phyloP scores from a whole-genome alignment of 2,797 vertebrate genomes.

The Trematomus bernacchii region DNA sequence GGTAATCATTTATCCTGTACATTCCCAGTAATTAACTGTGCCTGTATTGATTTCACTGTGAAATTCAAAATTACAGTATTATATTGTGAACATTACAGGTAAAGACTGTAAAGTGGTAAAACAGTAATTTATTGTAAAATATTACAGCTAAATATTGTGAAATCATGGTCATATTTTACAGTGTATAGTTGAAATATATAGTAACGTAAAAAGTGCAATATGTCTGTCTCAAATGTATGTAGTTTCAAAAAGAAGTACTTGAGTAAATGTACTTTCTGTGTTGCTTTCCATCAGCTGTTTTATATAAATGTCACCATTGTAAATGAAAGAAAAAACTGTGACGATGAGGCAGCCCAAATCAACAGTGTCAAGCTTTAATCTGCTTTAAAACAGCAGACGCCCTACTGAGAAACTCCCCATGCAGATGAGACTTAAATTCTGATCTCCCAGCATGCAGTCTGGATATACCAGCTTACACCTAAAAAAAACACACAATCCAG shows the following conservation, averaged over 20 bases:
- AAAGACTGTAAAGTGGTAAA: too few species aligned
- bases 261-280: neutral
- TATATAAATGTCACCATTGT: neutral
- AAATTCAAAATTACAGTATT: too few species aligned
- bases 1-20: too few species aligned
- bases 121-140: too few species aligned
- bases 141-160: too few species aligned
- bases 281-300: neutral
- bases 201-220: too few species aligned
- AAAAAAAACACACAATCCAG: constrained; percentile 45
- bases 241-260: neutral
- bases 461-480: constrained; percentile 40
- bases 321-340: neutral
- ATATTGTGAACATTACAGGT: too few species aligned
- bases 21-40: too few species aligned
- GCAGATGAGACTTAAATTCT: constrained; percentile 47
- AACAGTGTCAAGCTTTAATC: constrained; percentile 38
- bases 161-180: too few species aligned
- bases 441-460: constrained; percentile 51
- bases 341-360: neutral
- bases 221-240: neutral
- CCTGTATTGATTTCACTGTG: too few species aligned
- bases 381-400: constrained; percentile 33
- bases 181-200: too few species aligned
- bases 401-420: constrained; percentile 34